Evolutionary conservation across 1,140 invertebrate species (phyloP).

Genomic region (Protaetia brevitarsis): DNA sequence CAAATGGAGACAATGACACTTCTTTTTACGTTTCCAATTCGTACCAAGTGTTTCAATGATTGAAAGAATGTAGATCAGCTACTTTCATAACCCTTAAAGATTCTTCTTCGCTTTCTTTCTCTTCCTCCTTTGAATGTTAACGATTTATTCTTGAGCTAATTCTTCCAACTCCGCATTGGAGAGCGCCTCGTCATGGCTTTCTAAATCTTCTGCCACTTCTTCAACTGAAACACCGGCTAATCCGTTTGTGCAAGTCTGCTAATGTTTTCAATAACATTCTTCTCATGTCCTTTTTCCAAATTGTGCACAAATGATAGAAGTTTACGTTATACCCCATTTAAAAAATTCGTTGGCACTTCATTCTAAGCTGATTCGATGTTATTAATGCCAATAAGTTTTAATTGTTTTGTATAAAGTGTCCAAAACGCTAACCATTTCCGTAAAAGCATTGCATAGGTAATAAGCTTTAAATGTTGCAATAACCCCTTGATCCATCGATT

Average conservation of each 20-base stretch:
- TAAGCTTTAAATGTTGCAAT: conserved; percentile 38
- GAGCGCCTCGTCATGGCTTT: not conserved
- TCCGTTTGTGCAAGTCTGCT: not conserved
- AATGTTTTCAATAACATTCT: not conserved
- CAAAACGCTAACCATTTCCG: conserved; percentile 1
- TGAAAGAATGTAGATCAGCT: not conserved
- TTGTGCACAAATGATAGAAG: not conserved
- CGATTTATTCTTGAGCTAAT: conserved; percentile 4
- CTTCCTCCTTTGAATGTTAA: too few species aligned
- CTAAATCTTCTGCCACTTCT: not conserved
- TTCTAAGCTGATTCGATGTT: conserved; percentile 2
- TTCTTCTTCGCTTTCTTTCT: not conserved
- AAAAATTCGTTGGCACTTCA: not conserved
- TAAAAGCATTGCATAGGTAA: not conserved
- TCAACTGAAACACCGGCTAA: not conserved
- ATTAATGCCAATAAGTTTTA: not conserved
- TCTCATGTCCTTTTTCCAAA: not conserved
- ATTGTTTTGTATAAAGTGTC: conserved; percentile 3
- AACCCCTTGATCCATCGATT: conserved; percentile 51
- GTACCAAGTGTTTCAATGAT: not conserved
- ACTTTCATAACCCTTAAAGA: not conserved
- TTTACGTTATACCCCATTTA: not conserved
- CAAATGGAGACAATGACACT: too few species aligned
- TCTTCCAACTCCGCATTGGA: conserved; percentile 1
- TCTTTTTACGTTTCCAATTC: too few species aligned